Conservation (phyloP, 2,888 invertebrate genomes). For the Thera obeliscata region DNA sequence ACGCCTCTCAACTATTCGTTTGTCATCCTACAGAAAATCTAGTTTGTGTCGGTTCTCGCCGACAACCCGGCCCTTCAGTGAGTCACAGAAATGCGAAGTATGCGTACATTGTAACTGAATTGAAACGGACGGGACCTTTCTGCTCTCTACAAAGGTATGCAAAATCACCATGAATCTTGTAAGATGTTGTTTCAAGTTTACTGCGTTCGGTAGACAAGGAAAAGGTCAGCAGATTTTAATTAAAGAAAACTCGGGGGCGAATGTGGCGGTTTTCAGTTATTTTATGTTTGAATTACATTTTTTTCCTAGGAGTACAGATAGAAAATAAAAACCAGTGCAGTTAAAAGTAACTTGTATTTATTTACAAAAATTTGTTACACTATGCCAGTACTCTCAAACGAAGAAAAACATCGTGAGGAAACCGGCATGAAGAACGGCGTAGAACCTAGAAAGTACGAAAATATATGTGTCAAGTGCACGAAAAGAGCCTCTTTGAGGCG, state of each 20-base stretch:
- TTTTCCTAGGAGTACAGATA: too few relatives aligned
- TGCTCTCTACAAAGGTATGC: constrained; percentile 8
- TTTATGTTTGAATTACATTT: too few relatives aligned
- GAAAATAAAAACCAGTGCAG: too few relatives aligned
- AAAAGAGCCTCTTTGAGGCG: too few relatives aligned
- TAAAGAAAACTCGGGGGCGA: not conserved
- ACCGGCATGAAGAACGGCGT: too few relatives aligned
- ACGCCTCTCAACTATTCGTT: constrained; percentile 1
- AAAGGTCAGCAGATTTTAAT: not conserved
- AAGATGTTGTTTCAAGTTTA: constrained; percentile 2
- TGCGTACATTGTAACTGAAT: constrained; percentile 13
- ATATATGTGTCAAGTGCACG: too few relatives aligned
- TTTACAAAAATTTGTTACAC: too few relatives aligned
- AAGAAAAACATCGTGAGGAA: too few relatives aligned
- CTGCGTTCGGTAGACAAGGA: not conserved
- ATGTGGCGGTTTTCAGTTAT: not conserved
- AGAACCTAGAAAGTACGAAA: too few relatives aligned
- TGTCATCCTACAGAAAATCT: constrained; percentile 13
- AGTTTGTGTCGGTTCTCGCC: constrained; percentile 5
- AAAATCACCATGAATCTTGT: constrained; percentile 14
- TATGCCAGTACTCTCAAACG: too few relatives aligned
- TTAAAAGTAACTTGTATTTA: too few relatives aligned
- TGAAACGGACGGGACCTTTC: constrained; percentile 12
- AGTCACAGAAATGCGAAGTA: constrained; percentile 17
- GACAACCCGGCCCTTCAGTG: constrained; percentile 11